Evolutionary conservation across 2,888 invertebrate genomes (phyloP).

Genomic region (Willowsia nigromaculata): DNA sequence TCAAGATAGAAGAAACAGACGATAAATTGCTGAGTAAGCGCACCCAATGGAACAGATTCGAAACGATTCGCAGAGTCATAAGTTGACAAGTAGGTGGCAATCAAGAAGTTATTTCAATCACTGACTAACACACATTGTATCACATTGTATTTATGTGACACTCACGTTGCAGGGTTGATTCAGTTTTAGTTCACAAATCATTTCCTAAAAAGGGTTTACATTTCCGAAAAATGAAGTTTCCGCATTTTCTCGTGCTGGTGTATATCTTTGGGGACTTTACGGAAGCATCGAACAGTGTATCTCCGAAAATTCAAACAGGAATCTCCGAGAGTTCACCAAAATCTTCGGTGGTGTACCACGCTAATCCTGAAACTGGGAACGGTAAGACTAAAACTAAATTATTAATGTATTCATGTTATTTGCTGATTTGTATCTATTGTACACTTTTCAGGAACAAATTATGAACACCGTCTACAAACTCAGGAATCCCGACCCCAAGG

Average conservation of each 20-base stretch:
- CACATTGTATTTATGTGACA: too few relatives aligned
- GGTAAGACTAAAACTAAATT: not conserved
- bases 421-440: not conserved
- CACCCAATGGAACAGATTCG: slow-evolving; percentile 43
- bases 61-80: slow-evolving; percentile 36
- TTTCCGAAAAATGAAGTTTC: not conserved
- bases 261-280: not conserved
- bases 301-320: not conserved
- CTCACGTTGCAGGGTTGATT: not conserved
- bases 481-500: slow-evolving; percentile 55
- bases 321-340: not conserved
- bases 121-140: too few relatives aligned
- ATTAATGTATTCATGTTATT: not conserved
- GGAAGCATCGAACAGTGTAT: not conserved
- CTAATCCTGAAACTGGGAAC: not conserved
- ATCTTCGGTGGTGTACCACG: slow-evolving; percentile 22
- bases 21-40: slow-evolving; percentile 50
- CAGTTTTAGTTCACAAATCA: not conserved
- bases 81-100: not conserved
- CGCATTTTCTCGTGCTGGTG: not conserved
- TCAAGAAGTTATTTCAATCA: not conserved
- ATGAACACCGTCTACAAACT: slow-evolving; percentile 6
- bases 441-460: not conserved
- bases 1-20: not conserved
- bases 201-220: not conserved